Base-by-base conservation (phyloP, 2,888 invertebrate genomes). In the Drosophila recens region DNA sequence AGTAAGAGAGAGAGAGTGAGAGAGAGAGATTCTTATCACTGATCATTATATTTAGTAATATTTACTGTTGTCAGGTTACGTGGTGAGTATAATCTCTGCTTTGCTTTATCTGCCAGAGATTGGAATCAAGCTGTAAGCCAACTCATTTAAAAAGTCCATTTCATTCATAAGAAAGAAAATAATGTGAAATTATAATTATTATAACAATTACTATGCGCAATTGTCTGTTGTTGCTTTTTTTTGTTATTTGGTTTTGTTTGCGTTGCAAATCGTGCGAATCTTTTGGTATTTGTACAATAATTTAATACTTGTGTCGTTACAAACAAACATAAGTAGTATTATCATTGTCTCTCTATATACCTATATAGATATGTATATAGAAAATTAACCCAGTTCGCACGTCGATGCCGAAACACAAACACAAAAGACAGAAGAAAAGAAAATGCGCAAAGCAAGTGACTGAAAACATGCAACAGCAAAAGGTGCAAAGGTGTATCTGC, bases 301-400 rank as follows among this genome's bases (percentile, higher is more conserved):
- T 85, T 75, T 73, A 56, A 67, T 67, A 67, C 59, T 74, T 79
- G 81, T 78, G 27, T 27, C 84, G 54, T 34, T 78, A 58, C 57
- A 52, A 40, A 52, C 58, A 75, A 70, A 75, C 51, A 54, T 48
- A 74, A 68, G 64, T 74, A 70, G 57, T 73, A 67, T 45, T 54
- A 54, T 64, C 23, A 40, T 34, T 49, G 34, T 52, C 36, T 17
- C 13, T 34, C 15, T 27, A 4, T 46, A 10, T 42, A 17, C n/a
- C 4, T 36, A 40, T 52, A 48, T 54, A 46, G 42, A 49, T 33
- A 57, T 51, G 46, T 76, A 79, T 83, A 85, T 79, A 87, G 80
- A 89, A n/a, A 87, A 87, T 88, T 87, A 87, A 87, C 86, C 86
- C 79, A 87, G 87, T 87, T 87, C 86, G 86, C 86, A 87, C 86